Base-by-base conservation (phyloP, 2,888 invertebrate species). In the Tenodera sinensis region DNA sequence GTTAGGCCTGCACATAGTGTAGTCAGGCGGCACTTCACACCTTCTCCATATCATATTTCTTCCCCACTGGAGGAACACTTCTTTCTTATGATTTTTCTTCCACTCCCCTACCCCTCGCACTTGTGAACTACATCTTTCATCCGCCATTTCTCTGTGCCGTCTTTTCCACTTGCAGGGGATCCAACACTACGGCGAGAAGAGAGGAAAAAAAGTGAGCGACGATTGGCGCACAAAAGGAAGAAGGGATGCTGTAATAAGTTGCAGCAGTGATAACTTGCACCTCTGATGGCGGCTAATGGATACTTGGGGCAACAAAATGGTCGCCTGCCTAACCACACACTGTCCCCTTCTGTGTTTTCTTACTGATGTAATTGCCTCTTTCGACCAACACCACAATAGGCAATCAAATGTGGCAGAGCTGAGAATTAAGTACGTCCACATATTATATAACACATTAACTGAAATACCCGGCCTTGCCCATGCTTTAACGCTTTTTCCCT, bases 61-160 rank as follows among this genome's bases (percentile, higher is more conserved):
- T 88, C 54, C 28, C 14, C 82, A 34, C 54, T 71, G 88, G 88
- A 42, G 15, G 84, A 34, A 85, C 85, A 54, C 84, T 47, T 83
- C 47, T 83, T 88, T 84, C 71, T 84, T 84, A 28, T 83, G 27
- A 47, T 47, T 34, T 85, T 34, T 85, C 27, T 88, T 88, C 83
- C 88, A 83, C 28, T 47, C 47, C 83, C 83, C 84, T 71, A 27
- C 83, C 84, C 30, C 88, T 71, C 27, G 84, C 84, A 88, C 88
- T 88, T 88, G 71, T 88, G 71, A 84, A 88, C 89, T 87, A 85
- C 85, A 89, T 89, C 89, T 89, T 89, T 89, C 89, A 88, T 89
- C 85, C 88, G 88, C 89, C 85, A 84, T 89, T 88, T 89, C 88
- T 84, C 84, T 25, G 42, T 82, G 89, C 88, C 83, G 88, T 83